Evolutionary conservation across 2,888 invertebrate genomes (phyloP), one percentile per base, ranked within the genome.

Genomic region (Linnaemya vulpina): DNA sequence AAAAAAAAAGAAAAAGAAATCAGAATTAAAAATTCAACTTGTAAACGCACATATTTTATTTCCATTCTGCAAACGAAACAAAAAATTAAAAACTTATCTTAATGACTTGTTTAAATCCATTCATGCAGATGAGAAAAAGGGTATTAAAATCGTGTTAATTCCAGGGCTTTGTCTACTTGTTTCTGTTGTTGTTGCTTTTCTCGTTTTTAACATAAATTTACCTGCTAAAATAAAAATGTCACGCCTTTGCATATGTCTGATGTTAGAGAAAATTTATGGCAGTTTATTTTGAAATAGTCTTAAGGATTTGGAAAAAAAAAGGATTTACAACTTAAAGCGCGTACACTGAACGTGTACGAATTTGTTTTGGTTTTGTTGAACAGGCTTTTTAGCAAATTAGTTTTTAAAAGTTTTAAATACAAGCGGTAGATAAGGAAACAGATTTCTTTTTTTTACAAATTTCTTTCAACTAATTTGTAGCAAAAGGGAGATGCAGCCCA

Each of bases 1-100:
- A 2, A 30, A 30, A 30, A 30, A 30, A 30, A 30, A 2, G 5
- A 30, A 30, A 30, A 30, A 30, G 5, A 30, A 30, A 3, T 20
- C n/a, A 68, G 90, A 89, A 90, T 90, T 90, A 90, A 90, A 89
- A 90, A 90, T 90, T 89, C 89, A 89, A 89, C 87, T 86, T 76
- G 7, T 62, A 35, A 35, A 60, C 25, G 22, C n/a, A 35, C 22
- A 82, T 79, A 75, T 70, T 84, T 73, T 78, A 63, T 43, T 51
- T 75, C 43, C 38, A 53, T 20, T n/a, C 9, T 20, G 51, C 63
- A 71, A 71, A 40, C 1, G 5, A 43, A 75, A 68, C 49, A 74
- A 62, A 30, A n/a, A 53, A 17, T 22, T 10, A 60, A 60, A 80
- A 78, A 67, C 70, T 74, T 79, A 46, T 78, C 81, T 67, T 82